A percentile compares a stretch with the other conserved stretches of the same genome.
These are phyloP conservation scores for Mechanitis mazaeus DNA, from an alignment of 2,888 invertebrate species.

Conservation along the genomic window DNA sequence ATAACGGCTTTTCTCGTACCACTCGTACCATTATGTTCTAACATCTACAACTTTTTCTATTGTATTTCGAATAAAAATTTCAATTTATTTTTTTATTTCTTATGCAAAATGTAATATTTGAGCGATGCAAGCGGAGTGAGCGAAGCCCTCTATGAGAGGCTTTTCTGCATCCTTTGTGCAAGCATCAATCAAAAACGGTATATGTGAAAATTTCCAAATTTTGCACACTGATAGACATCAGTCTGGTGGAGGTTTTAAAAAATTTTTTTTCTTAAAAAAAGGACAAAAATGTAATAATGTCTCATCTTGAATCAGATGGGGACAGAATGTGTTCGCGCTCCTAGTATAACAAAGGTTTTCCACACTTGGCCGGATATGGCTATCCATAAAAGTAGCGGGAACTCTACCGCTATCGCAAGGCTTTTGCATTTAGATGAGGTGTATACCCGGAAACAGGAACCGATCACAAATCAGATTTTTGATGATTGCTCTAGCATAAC, in stretches of 20 bases:
- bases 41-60: neutral
- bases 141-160: no score
- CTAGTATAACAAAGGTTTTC: neutral
- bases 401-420: slow-evolving; percentile 42
- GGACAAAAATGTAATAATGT: no score
- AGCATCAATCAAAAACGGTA: no score
- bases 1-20: slow-evolving; percentile 47
- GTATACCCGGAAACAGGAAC: slow-evolving; percentile 63
- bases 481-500: slow-evolving; percentile 32
- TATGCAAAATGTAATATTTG: slow-evolving; percentile 1
- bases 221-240: no score
- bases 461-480: slow-evolving; percentile 39
- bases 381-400: slow-evolving; percentile 29
- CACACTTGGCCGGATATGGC: slow-evolving; percentile 39
- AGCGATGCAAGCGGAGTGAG: neutral
- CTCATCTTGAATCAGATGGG: no score
- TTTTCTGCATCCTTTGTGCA: no score
- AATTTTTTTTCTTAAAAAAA: no score
- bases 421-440: slow-evolving; percentile 64
- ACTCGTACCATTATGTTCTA: slow-evolving; percentile 22
- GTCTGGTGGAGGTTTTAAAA: no score
- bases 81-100: neutral
- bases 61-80: neutral
- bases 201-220: no score
- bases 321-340: no score